Evolutionary conservation across 1,140 invertebrate species (phyloP).

Genomic region (Drosophila busckii): DNA sequence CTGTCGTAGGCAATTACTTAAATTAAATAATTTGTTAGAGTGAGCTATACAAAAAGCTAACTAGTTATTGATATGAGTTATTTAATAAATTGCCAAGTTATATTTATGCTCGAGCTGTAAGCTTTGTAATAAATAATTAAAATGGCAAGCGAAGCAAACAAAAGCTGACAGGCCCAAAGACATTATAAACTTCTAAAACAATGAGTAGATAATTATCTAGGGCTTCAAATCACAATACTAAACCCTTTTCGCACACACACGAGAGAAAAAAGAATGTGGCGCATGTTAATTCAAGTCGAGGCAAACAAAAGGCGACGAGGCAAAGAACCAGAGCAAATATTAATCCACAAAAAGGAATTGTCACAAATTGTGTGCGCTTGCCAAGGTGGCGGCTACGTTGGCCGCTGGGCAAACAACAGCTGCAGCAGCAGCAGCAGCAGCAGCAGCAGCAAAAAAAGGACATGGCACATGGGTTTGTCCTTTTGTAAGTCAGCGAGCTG

Average conservation of each 20-base stretch:
- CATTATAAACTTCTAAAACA: conserved; percentile 58
- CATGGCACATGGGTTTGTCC: conserved; percentile 46
- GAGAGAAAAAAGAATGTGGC: conserved; percentile 54
- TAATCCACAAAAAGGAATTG: conserved; percentile 77
- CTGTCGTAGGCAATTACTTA: conserved; percentile 33
- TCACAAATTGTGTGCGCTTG: conserved; percentile 72
- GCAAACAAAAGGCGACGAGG: conserved; percentile 49
- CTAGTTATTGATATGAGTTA: no score
- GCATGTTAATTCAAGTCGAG: conserved; percentile 66
- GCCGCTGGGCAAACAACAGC: conserved; percentile 63
- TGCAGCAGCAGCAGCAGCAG: conserved; percentile 47
- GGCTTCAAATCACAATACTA: conserved; percentile 20
- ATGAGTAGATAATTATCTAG: conserved; percentile 52
- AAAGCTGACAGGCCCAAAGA: conserved; percentile 7
- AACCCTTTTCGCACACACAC: conserved; percentile 18
- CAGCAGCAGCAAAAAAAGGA: conserved; percentile 49
- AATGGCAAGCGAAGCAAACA: conserved; percentile 19
- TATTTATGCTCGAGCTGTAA: no score
- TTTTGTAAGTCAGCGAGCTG: conserved; percentile 6
- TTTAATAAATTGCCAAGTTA: no score
- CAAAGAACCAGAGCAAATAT: conserved; percentile 65
- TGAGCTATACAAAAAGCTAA: conserved; percentile 1
- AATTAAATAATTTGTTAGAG: conserved; percentile 36
- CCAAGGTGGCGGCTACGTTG: conserved; percentile 29
- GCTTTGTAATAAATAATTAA: no score